Evolutionary conservation across 2,888 invertebrate species (phyloP).

Genomic region (Therioaphis trifolii): DNA sequence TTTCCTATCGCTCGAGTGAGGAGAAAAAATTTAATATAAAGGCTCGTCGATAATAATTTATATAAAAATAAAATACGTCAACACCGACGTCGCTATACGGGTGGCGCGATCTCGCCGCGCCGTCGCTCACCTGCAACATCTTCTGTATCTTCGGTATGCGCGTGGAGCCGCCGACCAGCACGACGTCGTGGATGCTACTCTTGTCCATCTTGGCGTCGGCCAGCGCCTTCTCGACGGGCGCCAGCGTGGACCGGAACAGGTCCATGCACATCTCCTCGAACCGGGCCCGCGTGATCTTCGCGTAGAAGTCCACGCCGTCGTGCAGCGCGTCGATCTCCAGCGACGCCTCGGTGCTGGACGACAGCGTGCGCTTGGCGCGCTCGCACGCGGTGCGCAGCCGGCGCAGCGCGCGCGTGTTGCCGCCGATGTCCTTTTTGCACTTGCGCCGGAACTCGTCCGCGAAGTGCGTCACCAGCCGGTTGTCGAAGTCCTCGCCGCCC

Average conservation of each 20-base stretch:
- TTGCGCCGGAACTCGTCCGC: slow-evolving; percentile 73
- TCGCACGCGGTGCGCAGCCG: slow-evolving; percentile 72
- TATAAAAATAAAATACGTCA: too few relatives aligned
- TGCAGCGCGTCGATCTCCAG: slow-evolving; percentile 71
- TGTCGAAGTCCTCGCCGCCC: slow-evolving; percentile 77
- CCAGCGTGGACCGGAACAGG: slow-evolving; percentile 78
- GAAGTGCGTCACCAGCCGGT: slow-evolving; percentile 73
- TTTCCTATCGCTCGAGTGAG: too few relatives aligned
- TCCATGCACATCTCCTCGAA: slow-evolving; percentile 82
- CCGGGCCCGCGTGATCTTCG: slow-evolving; percentile 79
- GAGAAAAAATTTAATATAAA: too few relatives aligned
- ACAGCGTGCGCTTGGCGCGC: slow-evolving; percentile 71
- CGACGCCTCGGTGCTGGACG: slow-evolving; percentile 71
- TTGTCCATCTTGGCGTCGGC: slow-evolving; percentile 83
- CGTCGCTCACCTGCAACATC: too few relatives aligned
- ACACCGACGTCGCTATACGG: too few relatives aligned
- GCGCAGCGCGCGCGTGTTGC: slow-evolving; percentile 70
- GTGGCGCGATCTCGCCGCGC: too few relatives aligned
- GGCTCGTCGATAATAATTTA: too few relatives aligned
- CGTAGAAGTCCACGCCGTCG: slow-evolving; percentile 73
- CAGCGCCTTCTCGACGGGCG: slow-evolving; percentile 82
- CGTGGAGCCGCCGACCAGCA: slow-evolving; percentile 84
- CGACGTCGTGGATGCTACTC: slow-evolving; percentile 79
- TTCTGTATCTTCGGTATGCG: slow-evolving; percentile 83
- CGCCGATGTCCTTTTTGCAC: slow-evolving; percentile 70